A percentile compares a stretch with the other conserved stretches of the same genome.
These are phyloP conservation scores for Melipona beecheii DNA, from an alignment of 2,888 invertebrate genomes.

Conservation along the genomic window DNA sequence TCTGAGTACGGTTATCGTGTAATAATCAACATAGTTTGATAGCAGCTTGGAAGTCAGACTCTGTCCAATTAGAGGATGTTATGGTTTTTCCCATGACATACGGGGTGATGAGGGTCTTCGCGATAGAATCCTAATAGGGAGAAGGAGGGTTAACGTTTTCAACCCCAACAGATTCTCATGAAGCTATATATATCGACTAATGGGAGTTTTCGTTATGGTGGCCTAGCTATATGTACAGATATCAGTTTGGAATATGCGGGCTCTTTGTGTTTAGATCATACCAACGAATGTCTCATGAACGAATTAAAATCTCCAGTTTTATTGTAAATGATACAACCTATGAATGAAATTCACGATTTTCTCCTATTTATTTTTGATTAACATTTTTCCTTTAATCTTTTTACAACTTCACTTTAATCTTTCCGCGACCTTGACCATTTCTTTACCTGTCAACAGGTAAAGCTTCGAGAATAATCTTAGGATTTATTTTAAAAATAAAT, in stretches of 20 bases:
- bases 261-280: constrained; percentile 52
- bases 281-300: constrained; percentile 8
- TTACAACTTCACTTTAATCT: neutral
- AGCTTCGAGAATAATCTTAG: neutral
- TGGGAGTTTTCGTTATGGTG: constrained; percentile 72
- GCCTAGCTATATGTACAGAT: constrained; percentile 53
- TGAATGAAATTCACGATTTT: constrained; percentile 20
- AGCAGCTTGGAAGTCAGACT: constrained; percentile 22
- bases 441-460: neutral
- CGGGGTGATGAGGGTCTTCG: constrained; percentile 72
- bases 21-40: constrained; percentile 30
- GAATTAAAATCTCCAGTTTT: constrained; percentile 39
- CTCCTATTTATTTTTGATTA: neutral
- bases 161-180: constrained; percentile 78
- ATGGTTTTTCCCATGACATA: constrained; percentile 71
- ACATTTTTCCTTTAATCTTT: neutral
- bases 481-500: neutral
- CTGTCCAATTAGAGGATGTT: constrained; percentile 71
- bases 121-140: constrained; percentile 51
- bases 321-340: constrained; percentile 23
- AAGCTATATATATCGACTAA: constrained; percentile 73
- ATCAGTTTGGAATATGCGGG: constrained; percentile 71
- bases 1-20: constrained; percentile 22
- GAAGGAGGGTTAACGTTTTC: constrained; percentile 74
- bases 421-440: neutral